Evolutionary conservation across 2,797 vertebrate species (phyloP), one percentile per base, ranked within the genome.

Genomic region (Amblyraja radiata): DNA sequence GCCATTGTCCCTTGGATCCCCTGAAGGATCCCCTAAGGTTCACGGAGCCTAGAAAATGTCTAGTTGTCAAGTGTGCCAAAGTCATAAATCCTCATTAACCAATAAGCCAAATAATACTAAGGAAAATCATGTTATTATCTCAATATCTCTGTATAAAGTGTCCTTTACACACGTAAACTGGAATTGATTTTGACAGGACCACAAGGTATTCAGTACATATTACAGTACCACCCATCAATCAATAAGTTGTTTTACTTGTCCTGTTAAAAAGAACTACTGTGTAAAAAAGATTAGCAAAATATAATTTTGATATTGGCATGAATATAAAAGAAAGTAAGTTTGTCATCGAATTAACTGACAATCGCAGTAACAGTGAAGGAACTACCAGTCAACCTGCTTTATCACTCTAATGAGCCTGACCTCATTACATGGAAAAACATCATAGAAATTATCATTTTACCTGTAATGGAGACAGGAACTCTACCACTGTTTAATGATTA

Each of bases 351-450:
- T 32, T 65, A 88, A 65, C 84, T 65, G 16, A 88, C 63, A 88
- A 65, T 88, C 32, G 71, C 18, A 68, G 61, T 88, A 0, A 88
- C 61, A 32, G 84, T n/a, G 36, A 88, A 88, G 84, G 84, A 88
- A 88, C 84, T 88, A 88, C 84, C 61, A 68, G 84, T 65, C 84
- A 68, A 65, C 84, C 84, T 88, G 84, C 63, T 88, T 88, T 88
- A 68, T 88, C 84, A 88, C n/a, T 88, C 61, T 88, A 88, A 88
- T 88, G 84, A 88, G 84, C 84, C 84, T 88, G 84, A 68, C 63
- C 84, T 88, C 84, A 88, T 88, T 88, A 68, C 68, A 68, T 6
- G 8, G 68, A 68, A 68, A 36, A 68, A 88, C 84, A 88, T 88
- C n/a, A 68, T 63, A 21, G n/a, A 88, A 88, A 88, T 88, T 36